A percentile compares a stretch with the other conserved stretches of the same genome.
phyloP scores from a whole-genome alignment of 23 tunicate species.

The Aplidium turbinatum region DNA sequence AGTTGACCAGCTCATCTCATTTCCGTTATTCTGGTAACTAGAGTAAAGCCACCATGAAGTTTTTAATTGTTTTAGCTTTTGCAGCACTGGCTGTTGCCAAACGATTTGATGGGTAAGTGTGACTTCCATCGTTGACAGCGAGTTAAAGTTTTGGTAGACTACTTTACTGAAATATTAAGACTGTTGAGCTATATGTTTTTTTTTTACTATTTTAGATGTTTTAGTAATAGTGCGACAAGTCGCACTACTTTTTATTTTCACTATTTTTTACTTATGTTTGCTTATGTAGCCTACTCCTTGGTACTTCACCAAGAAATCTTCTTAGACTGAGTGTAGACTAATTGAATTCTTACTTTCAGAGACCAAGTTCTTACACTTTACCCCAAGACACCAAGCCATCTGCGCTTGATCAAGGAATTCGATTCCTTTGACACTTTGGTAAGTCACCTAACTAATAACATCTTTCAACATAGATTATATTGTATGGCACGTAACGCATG shows the following conservation, averaged over 20 bases:
- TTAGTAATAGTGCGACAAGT: no score
- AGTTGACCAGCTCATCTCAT: no score
- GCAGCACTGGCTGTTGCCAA: slow-evolving; percentile 16
- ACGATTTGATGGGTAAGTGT: slow-evolving; percentile 35
- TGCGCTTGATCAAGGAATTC: slow-evolving; percentile 40
- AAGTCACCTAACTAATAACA: neutral
- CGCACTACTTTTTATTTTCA: no score
- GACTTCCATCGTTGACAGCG: no score
- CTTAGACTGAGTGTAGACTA: no score
- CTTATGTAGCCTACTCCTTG: no score
- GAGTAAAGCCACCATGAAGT: slow-evolving; percentile 34
- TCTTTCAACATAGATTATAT: no score
- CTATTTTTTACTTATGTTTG: no score
- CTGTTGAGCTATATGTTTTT: neutral
- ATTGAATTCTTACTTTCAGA: slow-evolving; percentile 23
- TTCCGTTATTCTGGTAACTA: no score
- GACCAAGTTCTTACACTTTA: slow-evolving; percentile 72
- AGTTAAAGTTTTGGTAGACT: no score
- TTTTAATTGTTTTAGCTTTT: neutral
- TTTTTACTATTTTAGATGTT: neutral
- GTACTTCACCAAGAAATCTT: no score
- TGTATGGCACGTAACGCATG: no score
- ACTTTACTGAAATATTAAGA: neutral
- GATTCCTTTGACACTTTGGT: slow-evolving; percentile 22
- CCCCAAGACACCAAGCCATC: slow-evolving; percentile 42